These are phyloP conservation scores for Dermolepida albohirtum DNA, from an alignment of 2,888 invertebrate species.

Conservation along the genomic window DNA sequence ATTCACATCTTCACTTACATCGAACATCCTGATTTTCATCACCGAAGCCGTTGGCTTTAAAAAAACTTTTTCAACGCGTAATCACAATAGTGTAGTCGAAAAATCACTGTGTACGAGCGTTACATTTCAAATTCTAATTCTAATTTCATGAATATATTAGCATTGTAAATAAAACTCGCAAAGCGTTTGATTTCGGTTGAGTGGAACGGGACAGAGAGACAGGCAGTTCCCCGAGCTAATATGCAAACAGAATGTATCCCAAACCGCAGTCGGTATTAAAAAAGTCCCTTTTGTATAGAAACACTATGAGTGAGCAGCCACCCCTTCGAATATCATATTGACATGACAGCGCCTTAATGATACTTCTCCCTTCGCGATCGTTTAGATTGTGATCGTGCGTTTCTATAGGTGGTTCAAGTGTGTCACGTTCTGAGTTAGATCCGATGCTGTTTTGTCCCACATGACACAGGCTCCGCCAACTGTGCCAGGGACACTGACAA, in stretches of 20 bases:
- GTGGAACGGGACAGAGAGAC: conserved; percentile 45
- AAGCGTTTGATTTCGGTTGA: conserved; percentile 62
- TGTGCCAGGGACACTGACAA: conserved; percentile 68
- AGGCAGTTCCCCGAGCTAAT: conserved; percentile 59
- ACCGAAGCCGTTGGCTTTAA: not conserved
- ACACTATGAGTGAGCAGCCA: conserved; percentile 61
- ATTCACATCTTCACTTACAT: not conserved
- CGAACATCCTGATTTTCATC: not conserved
- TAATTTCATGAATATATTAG: conserved; percentile 64
- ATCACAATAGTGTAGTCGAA: conserved; percentile 12
- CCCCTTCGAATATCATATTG: conserved; percentile 66
- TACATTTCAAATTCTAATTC: conserved; percentile 58
- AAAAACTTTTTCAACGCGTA: not conserved
- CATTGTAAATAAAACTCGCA: conserved; percentile 62
- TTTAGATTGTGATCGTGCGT: conserved; percentile 59
- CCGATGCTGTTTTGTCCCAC: conserved; percentile 67
- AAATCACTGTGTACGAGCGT: conserved; percentile 42
- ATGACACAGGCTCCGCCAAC: conserved; percentile 66
- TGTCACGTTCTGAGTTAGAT: conserved; percentile 61
- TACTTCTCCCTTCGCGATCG: conserved; percentile 62
- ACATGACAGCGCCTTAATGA: conserved; percentile 68
- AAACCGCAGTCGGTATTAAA: conserved; percentile 60
- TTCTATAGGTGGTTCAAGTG: conserved; percentile 43
- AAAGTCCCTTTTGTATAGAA: conserved; percentile 63
- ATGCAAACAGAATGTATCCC: conserved; percentile 63